These are phyloP conservation scores for Pristis pectinata DNA, from an alignment of 2,797 vertebrate species.

Conservation along the genomic window DNA sequence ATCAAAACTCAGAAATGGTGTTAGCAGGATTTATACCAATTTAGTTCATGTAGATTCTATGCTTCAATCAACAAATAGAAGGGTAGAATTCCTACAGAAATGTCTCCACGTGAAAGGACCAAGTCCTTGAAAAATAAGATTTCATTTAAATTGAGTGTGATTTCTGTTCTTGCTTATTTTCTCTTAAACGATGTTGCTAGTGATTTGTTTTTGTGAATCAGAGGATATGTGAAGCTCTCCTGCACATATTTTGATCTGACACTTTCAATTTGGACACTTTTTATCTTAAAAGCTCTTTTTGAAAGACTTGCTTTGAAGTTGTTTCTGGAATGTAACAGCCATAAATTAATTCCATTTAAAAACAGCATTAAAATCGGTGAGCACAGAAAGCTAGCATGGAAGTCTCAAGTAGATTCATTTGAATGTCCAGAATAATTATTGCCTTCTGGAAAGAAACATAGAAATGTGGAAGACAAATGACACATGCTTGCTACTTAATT, in stretches of 20 bases:
- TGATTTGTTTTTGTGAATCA: background rate
- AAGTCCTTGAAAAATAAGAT: background rate
- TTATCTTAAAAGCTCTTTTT: constrained; percentile 21
- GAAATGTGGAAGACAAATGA: background rate
- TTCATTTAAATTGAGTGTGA: constrained; percentile 27
- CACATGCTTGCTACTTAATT: background rate
- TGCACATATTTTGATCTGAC: background rate
- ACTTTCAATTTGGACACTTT: constrained; percentile 12
- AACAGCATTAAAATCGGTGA: background rate
- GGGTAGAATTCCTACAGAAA: background rate
- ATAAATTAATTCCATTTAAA: constrained; percentile 20
- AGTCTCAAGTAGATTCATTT: background rate
- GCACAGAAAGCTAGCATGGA: background rate
- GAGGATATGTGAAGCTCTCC: background rate
- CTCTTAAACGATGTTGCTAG: background rate
- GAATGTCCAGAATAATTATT: background rate
- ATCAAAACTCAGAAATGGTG: background rate
- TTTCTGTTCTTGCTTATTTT: background rate
- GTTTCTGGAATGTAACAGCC: background rate
- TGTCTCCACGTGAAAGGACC: background rate
- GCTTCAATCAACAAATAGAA: background rate
- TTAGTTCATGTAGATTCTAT: background rate
- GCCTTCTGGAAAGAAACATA: background rate
- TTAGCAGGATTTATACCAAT: background rate
- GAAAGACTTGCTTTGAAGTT: constrained; percentile 24